Evolutionary conservation across 2,113 vertebrate genomes (phyloP), one percentile per base, ranked within the genome.

Genomic region (Bos javanicus): DNA sequence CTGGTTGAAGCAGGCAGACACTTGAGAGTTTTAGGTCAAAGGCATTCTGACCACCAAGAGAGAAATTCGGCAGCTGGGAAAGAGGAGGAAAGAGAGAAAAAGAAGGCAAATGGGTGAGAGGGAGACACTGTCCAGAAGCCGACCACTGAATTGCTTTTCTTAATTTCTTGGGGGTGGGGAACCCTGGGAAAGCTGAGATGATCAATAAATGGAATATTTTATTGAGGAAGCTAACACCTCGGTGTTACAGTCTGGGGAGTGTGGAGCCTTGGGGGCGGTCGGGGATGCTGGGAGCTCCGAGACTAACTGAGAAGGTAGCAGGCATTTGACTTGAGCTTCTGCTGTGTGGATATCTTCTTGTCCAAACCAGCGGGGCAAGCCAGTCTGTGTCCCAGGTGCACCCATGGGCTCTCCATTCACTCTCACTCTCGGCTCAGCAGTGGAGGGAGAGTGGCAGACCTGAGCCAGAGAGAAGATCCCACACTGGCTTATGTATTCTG

Each of bases 311-410:
- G 71, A 92, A 43, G 50, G 48, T 21, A 25, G 52, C 84, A 43
- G 89, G 89, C 59, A 16, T 97, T 96, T 94, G 97, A 98, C 98
- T 98, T 88, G 96, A 96, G 98, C n/a, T 96, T 97, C 94, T 87
- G 83, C 92, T 6, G 59, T 48, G 52, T 11, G 5, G 52, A 6
- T 23, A 67, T 78, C 67, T 60, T 91, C 60, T 67, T 0, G 0
- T 56, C 52, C 9, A 12, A 87, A 80, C 30, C 52, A 50, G 50
- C 6, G 0, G 6, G 36, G 52, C 54, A 90, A 54, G 78, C 90
- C 15, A 21, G 30, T 39, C 36, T 3, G 90, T 5, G 30, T 88
- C 95, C 88, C 82, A 7, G 89, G 62, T 4, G 1, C 25, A 71
- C 7, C 67, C 1, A 10, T 16, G 54, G 74, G 16, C 36, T n/a